A percentile compares a stretch with the other conserved stretches of the same genome.
These are phyloP conservation scores for Leptinotarsa lineolata DNA, from an alignment of 1,140 invertebrate genomes.

Conservation along the genomic window DNA sequence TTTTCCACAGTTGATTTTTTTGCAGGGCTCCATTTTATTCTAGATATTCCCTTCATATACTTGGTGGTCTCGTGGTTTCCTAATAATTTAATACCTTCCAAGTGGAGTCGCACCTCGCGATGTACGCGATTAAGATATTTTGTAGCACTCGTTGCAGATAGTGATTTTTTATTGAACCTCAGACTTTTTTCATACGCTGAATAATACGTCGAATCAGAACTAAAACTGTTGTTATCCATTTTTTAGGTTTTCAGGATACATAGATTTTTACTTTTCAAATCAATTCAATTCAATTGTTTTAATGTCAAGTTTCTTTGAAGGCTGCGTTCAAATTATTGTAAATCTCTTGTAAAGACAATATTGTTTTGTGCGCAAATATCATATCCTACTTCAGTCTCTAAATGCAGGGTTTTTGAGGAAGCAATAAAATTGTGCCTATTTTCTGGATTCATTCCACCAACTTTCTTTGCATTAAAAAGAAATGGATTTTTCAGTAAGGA, in stretches of 20 bases:
- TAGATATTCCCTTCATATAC: constrained; percentile 8
- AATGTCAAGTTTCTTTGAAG: no score
- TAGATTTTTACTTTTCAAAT: no score
- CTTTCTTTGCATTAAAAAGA: no score
- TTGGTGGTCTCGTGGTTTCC: neutral
- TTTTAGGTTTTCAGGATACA: neutral
- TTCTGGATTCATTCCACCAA: no score
- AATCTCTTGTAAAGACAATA: no score
- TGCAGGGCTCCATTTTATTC: neutral
- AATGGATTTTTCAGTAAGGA: no score
- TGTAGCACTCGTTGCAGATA: neutral
- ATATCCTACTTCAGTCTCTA: no score
- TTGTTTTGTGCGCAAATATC: no score
- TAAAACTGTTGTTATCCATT: constrained; percentile 6
- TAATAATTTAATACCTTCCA: constrained; percentile 12
- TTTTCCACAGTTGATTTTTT: neutral
- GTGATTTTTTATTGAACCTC: neutral
- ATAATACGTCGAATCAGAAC: constrained; percentile 20
- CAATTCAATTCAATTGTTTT: no score
- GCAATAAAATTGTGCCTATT: no score
- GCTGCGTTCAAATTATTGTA: no score
- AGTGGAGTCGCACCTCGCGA: constrained; percentile 1
- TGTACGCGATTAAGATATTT: neutral
- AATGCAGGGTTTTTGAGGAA: no score
- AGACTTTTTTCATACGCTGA: constrained; percentile 4